A percentile compares a stretch with the other conserved stretches of the same genome.
Conservation (phyloP, 1,140 invertebrate species). For the Caenorhabditis remanei region DNA sequence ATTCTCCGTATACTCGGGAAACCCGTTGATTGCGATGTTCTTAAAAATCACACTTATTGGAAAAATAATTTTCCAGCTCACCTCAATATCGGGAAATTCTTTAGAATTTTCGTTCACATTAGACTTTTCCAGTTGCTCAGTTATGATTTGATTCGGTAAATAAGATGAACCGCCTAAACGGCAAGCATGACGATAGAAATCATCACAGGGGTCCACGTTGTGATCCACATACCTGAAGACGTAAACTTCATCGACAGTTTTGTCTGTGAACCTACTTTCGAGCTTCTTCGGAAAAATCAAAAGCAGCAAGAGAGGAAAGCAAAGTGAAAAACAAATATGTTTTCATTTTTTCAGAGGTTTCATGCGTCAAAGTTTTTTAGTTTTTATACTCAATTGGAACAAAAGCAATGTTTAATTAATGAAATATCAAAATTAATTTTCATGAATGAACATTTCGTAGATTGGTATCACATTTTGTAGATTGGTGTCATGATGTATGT, state of each 20-base stretch:
- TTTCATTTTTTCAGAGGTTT: not conserved
- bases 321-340: not conserved
- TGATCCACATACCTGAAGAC: not conserved
- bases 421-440: no score
- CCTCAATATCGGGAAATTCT: no score
- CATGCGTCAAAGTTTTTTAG: not conserved
- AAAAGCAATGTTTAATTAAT: no score
- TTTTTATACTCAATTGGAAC: no score
- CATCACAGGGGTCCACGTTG: not conserved
- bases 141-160: not conserved
- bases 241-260: not conserved
- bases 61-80: no score
- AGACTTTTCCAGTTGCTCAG: not conserved
- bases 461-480: no score
- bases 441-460: no score
- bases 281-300: not conserved
- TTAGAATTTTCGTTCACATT: not conserved
- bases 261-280: not conserved
- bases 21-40: no score
- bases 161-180: not conserved
- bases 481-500: no score
- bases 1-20: no score
- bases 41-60: no score
- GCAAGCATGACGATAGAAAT: slow-evolving; percentile 14
- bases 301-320: not conserved